Evolutionary conservation across 2,797 vertebrate species (phyloP).

Genomic region (Carduelis carduelis): DNA sequence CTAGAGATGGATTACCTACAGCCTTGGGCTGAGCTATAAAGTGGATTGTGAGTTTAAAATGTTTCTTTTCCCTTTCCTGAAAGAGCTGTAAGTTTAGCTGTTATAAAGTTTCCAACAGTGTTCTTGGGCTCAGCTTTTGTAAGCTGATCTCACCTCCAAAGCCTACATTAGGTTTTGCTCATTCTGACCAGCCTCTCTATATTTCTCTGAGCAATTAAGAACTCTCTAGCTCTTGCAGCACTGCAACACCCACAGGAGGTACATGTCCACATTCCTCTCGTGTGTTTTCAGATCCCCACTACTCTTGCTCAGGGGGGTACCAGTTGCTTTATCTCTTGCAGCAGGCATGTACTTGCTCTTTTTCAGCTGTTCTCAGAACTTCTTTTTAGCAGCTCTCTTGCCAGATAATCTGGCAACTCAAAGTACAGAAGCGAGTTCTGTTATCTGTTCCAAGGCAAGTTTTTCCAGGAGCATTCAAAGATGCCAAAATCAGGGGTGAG

Average conservation of each 20-base stretch:
- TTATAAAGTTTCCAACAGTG: not conserved
- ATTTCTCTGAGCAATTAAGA: not conserved
- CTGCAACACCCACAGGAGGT: not conserved
- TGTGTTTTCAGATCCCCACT: not conserved
- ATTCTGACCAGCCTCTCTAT: not conserved
- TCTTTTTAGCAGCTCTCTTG: conserved; percentile 22
- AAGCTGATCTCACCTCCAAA: not conserved
- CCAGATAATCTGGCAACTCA: conserved; percentile 21
- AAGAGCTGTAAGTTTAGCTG: not conserved
- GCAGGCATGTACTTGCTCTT: not conserved
- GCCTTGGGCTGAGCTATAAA: not conserved
- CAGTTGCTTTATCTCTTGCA: not conserved
- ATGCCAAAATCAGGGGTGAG: not conserved
- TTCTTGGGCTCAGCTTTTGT: not conserved
- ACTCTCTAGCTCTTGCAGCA: not conserved
- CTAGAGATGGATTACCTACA: not conserved
- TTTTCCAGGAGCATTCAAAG: not conserved
- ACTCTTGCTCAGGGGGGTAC: not conserved
- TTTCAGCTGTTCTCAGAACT: conserved; percentile 22
- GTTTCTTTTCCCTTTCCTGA: not conserved
- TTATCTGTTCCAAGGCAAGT: conserved; percentile 9
- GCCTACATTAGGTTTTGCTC: not conserved
- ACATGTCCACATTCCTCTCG: not conserved
- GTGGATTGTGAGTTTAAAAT: not conserved
- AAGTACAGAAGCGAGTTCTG: not conserved